phyloP scores from a whole-genome alignment of 1,140 invertebrate genomes.

The Drosophila ironensis region DNA sequence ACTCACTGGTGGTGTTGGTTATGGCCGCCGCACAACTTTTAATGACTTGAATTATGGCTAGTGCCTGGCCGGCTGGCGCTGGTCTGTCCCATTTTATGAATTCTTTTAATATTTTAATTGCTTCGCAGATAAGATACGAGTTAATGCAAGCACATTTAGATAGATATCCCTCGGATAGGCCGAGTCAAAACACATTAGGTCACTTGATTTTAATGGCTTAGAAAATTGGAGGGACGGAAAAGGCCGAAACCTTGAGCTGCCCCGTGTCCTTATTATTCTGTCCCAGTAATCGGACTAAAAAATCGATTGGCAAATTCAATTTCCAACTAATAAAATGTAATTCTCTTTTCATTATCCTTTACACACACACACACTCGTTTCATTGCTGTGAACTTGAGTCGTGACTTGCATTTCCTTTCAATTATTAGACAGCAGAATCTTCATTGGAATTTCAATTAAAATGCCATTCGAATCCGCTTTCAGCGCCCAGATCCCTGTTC shows the following conservation, averaged over 20 bases:
- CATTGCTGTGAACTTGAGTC: slow-evolving; percentile 10
- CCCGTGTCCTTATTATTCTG: neutral
- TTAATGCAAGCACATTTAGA: slow-evolving; percentile 37
- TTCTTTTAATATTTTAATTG: slow-evolving; percentile 59
- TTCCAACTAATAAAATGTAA: slow-evolving; percentile 52
- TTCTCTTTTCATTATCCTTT: slow-evolving; percentile 42
- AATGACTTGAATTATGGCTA: slow-evolving; percentile 56
- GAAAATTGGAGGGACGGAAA: too few relatives aligned
- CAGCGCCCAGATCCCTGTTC: neutral
- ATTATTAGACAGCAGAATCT: slow-evolving; percentile 38
- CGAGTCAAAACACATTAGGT: neutral
- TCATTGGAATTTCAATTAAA: slow-evolving; percentile 51
- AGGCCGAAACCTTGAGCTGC: too few relatives aligned
- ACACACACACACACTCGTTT: neutral
- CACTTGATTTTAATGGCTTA: slow-evolving; percentile 4
- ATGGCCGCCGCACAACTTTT: slow-evolving; percentile 41
- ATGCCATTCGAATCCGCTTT: slow-evolving; percentile 34
- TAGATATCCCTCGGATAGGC: slow-evolving; percentile 26
- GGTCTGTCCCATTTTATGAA: slow-evolving; percentile 33
- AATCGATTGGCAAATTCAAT: slow-evolving; percentile 40
- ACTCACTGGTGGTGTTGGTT: neutral
- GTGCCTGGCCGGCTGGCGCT: slow-evolving; percentile 6
- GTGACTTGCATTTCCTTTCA: slow-evolving; percentile 50
- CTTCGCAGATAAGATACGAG: slow-evolving; percentile 46
- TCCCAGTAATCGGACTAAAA: neutral